A percentile compares a stretch with the other conserved stretches of the same genome.
These are phyloP conservation scores for Elymnias hypermnestra DNA, from an alignment of 1,140 invertebrate species.

Conservation along the genomic window DNA sequence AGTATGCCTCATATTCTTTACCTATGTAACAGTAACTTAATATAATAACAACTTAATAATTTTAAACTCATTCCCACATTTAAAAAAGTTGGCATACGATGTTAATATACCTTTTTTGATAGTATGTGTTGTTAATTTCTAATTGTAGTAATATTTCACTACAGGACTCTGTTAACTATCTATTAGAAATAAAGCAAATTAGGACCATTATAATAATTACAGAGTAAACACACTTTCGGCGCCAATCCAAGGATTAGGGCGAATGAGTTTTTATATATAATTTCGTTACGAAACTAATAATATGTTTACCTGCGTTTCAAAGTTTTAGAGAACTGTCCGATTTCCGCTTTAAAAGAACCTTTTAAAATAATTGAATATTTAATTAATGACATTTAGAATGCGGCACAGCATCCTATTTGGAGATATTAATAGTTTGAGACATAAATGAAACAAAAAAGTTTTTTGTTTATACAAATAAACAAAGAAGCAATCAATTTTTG, in stretches of 20 bases:
- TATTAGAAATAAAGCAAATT: slow-evolving; percentile 48
- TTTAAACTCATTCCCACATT: too few species aligned
- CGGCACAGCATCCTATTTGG: not conserved
- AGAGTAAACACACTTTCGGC: slow-evolving; percentile 49
- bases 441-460: slow-evolving; percentile 4
- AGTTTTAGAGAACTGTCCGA: slow-evolving; percentile 16
- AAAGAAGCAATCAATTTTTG: too few species aligned
- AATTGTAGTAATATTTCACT: too few species aligned
- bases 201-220: slow-evolving; percentile 67
- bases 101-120: too few species aligned
- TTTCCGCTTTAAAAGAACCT: slow-evolving; percentile 6
- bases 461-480: too few species aligned
- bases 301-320: slow-evolving; percentile 23
- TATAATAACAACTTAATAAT: too few species aligned
- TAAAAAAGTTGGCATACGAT: too few species aligned
- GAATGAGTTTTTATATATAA: slow-evolving; percentile 27
- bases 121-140: too few species aligned
- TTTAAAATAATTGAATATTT: too few species aligned
- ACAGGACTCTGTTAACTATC: too few species aligned
- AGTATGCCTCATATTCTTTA: too few species aligned
- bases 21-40: too few species aligned
- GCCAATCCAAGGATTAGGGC: slow-evolving; percentile 41
- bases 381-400: slow-evolving; percentile 15
- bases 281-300: slow-evolving; percentile 19
- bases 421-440: not conserved